Evolutionary conservation across 2,113 vertebrate species (phyloP).

Genomic region (Eidolon helvum): DNA sequence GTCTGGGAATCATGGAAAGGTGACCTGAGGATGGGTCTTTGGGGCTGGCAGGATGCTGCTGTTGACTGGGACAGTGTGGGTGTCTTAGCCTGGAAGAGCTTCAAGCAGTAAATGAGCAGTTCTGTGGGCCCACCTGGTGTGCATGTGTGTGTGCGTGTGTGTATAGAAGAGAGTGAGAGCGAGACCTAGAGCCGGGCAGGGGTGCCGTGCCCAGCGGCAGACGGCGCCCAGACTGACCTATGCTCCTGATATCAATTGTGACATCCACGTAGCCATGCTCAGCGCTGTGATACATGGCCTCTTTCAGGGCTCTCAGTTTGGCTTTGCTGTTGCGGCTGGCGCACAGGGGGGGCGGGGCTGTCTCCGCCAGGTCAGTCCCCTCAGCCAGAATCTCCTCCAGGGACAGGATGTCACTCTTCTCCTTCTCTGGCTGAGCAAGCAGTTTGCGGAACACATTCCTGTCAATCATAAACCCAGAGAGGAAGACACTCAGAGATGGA

Average conservation of each 20-base stretch:
- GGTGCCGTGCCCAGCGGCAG: not conserved
- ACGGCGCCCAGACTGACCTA: slow-evolving; percentile 85
- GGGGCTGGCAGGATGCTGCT: not conserved
- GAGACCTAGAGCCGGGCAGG: not conserved
- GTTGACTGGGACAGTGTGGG: not conserved
- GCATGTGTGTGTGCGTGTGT: not conserved
- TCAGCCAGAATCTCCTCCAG: slow-evolving; percentile 98
- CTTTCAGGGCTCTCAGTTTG: slow-evolving; percentile 95
- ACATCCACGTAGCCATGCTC: slow-evolving; percentile 97
- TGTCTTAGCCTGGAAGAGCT: not conserved
- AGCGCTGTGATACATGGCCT: slow-evolving; percentile 98
- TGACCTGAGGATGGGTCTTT: not conserved
- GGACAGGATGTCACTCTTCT: slow-evolving; percentile 94
- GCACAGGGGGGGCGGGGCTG: slow-evolving; percentile 88
- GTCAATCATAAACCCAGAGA: slow-evolving; percentile 74
- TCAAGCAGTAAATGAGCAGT: not conserved
- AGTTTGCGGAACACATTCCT: slow-evolving; percentile 98
- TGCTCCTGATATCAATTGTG: slow-evolving; percentile 96
- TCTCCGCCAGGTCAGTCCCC: slow-evolving; percentile 90
- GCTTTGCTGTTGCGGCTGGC: slow-evolving; percentile 93
- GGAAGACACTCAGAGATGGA: slow-evolving; percentile 70
- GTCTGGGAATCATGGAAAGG: not conserved
- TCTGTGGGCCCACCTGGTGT: not conserved
- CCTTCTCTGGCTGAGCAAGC: slow-evolving; percentile 94
- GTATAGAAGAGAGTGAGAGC: not conserved